A percentile compares a stretch with the other conserved stretches of the same genome.
Evolutionary conservation across 2,113 vertebrate species (phyloP).

Genomic region (Tinamus guttatus): DNA sequence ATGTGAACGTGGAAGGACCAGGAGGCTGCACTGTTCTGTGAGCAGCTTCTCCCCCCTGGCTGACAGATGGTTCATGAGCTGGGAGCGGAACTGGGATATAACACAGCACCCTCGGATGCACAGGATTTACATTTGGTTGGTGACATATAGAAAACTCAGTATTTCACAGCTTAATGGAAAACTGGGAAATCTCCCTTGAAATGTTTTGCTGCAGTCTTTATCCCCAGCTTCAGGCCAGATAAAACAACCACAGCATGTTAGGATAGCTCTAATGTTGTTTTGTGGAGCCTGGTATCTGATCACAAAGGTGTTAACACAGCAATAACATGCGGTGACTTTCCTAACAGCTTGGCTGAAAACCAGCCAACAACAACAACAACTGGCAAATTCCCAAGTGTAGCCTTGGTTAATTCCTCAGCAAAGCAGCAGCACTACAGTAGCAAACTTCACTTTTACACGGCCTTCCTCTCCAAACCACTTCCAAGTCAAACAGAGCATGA

Average conservation of each 20-base stretch:
- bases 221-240: background rate
- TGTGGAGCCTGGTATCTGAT: background rate
- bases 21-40: background rate
- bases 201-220: conserved; percentile 1
- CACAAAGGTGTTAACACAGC: conserved; percentile 23
- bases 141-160: background rate
- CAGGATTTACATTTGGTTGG: background rate
- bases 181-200: background rate
- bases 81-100: background rate
- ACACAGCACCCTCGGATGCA: background rate
- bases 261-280: conserved; percentile 5
- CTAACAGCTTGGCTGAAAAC: conserved; percentile 41
- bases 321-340: conserved; percentile 24
- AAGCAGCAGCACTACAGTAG: conserved; percentile 16
- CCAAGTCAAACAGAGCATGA: conserved; percentile 20
- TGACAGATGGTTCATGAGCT: background rate
- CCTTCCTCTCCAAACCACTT: conserved; percentile 16
- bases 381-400: conserved; percentile 39
- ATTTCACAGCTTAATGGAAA: background rate
- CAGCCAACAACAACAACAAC: conserved; percentile 47
- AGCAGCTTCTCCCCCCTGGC: background rate
- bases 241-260: background rate
- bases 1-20: background rate
- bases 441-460: background rate
- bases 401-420: conserved; percentile 4